A percentile compares a stretch with the other conserved stretches of the same genome.
Evolutionary conservation across 2,797 vertebrate species (phyloP).

Genomic region (Pristis pectinata): DNA sequence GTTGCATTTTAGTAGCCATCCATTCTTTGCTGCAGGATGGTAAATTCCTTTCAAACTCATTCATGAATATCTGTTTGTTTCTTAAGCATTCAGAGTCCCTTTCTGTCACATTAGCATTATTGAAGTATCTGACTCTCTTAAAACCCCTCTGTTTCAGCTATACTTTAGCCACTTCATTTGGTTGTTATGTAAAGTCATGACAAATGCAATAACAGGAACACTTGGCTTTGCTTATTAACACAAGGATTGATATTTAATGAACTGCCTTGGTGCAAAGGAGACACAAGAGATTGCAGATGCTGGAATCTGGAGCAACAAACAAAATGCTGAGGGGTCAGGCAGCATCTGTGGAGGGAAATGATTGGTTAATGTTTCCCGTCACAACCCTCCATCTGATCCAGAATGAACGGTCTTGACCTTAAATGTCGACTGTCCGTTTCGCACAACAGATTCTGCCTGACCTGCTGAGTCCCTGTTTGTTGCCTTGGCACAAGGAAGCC

Average conservation of each 20-base stretch:
- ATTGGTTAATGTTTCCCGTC: no score
- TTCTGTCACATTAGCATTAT: neutral
- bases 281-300: no score
- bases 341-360: no score
- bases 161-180: neutral
- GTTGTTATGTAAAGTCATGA: neutral
- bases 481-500: neutral
- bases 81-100: neutral
- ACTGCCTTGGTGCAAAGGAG: neutral
- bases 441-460: no score
- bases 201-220: neutral
- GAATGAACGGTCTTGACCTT: no score
- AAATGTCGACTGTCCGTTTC: no score
- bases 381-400: no score
- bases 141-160: neutral
- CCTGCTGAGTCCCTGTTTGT: no score
- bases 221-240: neutral
- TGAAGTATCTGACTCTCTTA: neutral
- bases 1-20: neutral
- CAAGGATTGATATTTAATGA: neutral
- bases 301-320: no score
- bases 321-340: no score
- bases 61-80: neutral
- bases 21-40: neutral
- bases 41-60: neutral